A percentile compares a stretch with the other conserved stretches of the same genome.
Evolutionary conservation across 2,797 vertebrate genomes (phyloP).

Genomic region (Tenualosa ilisha): DNA sequence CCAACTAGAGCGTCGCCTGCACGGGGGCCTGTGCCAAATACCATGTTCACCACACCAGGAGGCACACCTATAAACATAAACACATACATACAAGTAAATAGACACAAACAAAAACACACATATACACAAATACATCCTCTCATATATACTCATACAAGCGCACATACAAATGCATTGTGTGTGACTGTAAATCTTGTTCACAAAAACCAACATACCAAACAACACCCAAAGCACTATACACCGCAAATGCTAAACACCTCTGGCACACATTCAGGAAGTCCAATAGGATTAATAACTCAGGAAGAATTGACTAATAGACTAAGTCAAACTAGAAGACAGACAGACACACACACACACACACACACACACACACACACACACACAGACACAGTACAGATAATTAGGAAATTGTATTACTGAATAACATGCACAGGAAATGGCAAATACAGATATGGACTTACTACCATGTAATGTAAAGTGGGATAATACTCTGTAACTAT

Average conservation of each 20-base stretch:
- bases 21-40: conserved; percentile 84
- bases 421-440: background rate
- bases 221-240: too few relatives aligned
- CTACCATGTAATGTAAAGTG: too few relatives aligned
- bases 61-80: conserved; percentile 79
- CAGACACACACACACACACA: background rate
- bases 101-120: conserved; percentile 20
- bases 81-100: background rate
- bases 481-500: too few relatives aligned
- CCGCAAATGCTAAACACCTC: background rate
- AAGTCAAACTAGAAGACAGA: background rate
- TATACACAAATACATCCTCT: background rate
- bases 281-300: too few relatives aligned
- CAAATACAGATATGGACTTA: background rate
- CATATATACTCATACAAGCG: background rate
- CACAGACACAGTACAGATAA: background rate
- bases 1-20: conserved; percentile 87
- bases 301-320: background rate
- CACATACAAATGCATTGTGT: background rate
- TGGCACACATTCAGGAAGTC: too few relatives aligned
- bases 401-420: background rate
- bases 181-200: background rate
- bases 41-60: conserved; percentile 88
- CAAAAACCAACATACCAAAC: background rate
- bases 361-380: background rate